Evolutionary conservation across 2,113 vertebrate genomes (phyloP).

Genomic region (Hiodon tergisus): DNA sequence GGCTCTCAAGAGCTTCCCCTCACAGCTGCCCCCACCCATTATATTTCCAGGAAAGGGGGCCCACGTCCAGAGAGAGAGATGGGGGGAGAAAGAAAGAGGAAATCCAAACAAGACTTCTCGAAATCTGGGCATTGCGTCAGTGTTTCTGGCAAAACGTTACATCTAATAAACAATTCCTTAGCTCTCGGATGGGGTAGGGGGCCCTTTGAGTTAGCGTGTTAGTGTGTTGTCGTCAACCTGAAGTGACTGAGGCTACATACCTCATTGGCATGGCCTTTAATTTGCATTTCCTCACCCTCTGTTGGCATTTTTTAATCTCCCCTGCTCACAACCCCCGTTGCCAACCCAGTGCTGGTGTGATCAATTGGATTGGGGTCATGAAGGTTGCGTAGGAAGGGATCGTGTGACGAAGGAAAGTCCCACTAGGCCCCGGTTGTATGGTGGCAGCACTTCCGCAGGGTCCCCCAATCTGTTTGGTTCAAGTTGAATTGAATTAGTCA

Average conservation of each 20-base stretch:
- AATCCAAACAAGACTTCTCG: slow-evolving; percentile 7
- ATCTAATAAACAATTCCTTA: background rate
- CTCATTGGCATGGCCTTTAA: background rate
- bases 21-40: slow-evolving; percentile 3
- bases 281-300: background rate
- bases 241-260: too few relatives aligned
- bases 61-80: background rate
- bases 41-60: slow-evolving; percentile 20
- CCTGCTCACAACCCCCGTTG: background rate
- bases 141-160: background rate
- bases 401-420: background rate
- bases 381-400: too few relatives aligned
- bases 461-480: too few relatives aligned
- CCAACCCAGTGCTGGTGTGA: background rate
- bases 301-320: background rate
- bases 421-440: background rate
- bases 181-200: background rate
- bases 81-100: background rate
- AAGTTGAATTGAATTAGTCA: too few relatives aligned
- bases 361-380: background rate
- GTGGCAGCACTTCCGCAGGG: too few relatives aligned
- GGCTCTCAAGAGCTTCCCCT: background rate
- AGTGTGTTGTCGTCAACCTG: too few relatives aligned
- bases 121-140: slow-evolving; percentile 4
- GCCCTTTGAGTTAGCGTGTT: background rate